phyloP scores from a whole-genome alignment of 2,888 invertebrate genomes.

The Siphonodentalium dalli region DNA sequence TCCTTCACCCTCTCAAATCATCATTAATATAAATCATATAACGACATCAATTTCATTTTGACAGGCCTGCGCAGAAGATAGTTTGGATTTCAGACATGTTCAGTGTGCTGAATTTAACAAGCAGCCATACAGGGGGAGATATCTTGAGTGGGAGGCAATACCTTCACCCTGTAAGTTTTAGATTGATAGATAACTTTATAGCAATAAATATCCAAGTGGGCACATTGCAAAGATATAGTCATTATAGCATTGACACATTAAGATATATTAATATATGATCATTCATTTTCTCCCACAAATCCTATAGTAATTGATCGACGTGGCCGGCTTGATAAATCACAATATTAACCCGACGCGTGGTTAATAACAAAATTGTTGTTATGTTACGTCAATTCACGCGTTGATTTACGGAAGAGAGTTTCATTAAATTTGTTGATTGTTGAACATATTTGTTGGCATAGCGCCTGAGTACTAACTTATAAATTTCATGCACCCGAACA shows the following conservation, averaged over 20 bases:
- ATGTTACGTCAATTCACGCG: too few species aligned
- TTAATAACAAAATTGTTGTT: too few species aligned
- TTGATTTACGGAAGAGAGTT: too few species aligned
- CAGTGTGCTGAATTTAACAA: constrained; percentile 80
- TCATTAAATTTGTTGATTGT: too few species aligned
- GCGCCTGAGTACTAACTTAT: too few species aligned
- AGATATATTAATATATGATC: not conserved
- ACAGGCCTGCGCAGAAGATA: constrained; percentile 73
- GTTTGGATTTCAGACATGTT: constrained; percentile 76
- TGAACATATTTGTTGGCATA: too few species aligned
- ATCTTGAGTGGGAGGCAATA: constrained; percentile 69
- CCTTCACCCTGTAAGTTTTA: constrained; percentile 63
- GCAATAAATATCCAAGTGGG: not conserved
- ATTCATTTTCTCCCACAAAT: not conserved
- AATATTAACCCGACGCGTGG: too few species aligned
- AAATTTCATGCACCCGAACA: too few species aligned
- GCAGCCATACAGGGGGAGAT: constrained; percentile 69
- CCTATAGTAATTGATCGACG: not conserved
- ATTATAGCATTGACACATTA: not conserved
- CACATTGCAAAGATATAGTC: not conserved
- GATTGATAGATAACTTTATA: not conserved
- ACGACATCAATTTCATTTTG: constrained; percentile 17
- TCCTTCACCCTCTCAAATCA: too few species aligned
- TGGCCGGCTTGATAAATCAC: not conserved
- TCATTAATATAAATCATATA: too few species aligned